Base-by-base conservation (phyloP, 2,113 vertebrate species). In the Datnioides undecimradiatus region DNA sequence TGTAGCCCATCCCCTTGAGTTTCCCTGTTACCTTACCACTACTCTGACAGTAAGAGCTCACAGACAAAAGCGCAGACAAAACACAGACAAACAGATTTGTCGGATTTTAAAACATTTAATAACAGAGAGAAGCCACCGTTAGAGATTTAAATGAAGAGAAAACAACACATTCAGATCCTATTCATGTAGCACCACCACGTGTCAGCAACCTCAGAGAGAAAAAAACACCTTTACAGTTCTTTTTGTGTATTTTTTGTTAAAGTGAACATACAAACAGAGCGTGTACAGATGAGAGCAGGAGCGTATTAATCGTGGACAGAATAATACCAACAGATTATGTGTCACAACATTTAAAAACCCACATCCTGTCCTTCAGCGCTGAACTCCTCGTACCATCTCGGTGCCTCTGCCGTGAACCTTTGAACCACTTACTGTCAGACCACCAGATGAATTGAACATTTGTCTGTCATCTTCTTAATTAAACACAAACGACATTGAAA, bases 401-500 rank as follows among this genome's bases (percentile, higher is more conserved):
- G 68, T 46, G 34, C 69, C 46, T 70, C 70, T 0, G 2, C 62
- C 82, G 41, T 19, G 9, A 81, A 79, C 83, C 85, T 79, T 67
- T 73, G 7, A 85, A 36, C 76, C 76, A 93, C 91, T 84, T 92
- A 33, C 93, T 3, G 19, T 79, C 75, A 21, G 41, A 85, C 90
- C 90, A 65, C 84, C 88, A 6, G n/a, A 48, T 48, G 14, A 66
- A 71, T 73, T 38, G 19, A 59, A 73, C 80, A 25, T 17, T 38
- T 33, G 10, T 55, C 52, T 48, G 21, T 49, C 60, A 17, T 36
- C 71, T 46, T 79, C 45, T 12, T 1, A 78, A 83, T 12, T 34
- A 65, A 65, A 84, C 45, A 46, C 71, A 63, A 27, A 67, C 27
- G 14, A 82, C 69, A 62, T 77, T 54, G 67, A 72, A 83, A 72